These are phyloP conservation scores for Chrysomela aeneicollis DNA, from an alignment of 2,888 invertebrate species.

Conservation along the genomic window DNA sequence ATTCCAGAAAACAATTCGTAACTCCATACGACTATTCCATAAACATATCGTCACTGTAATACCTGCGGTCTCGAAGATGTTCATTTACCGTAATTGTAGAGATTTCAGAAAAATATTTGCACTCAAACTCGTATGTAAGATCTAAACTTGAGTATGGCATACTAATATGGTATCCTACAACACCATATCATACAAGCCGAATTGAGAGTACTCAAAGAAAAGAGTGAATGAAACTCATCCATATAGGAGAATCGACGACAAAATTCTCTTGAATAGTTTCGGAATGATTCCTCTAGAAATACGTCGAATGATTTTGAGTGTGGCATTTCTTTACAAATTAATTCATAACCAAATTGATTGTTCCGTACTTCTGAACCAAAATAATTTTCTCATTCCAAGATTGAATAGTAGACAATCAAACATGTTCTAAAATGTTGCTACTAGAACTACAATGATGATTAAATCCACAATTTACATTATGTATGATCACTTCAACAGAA, in stretches of 20 bases:
- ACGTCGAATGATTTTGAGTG: too few species aligned
- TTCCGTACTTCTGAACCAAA: too few species aligned
- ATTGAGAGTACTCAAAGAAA: conserved; percentile 22
- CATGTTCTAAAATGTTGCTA: conserved; percentile 1
- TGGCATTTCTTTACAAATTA: too few species aligned
- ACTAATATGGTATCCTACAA: conserved; percentile 27
- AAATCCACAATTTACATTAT: background rate
- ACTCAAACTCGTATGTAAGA: conserved; percentile 17
- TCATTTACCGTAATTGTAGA: too few species aligned
- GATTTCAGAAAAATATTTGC: conserved; percentile 6
- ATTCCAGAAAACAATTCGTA: background rate
- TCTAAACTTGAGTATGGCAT: conserved; percentile 30
- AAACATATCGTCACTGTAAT: conserved; percentile 19
- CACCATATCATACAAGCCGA: too few species aligned
- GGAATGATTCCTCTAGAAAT: too few species aligned
- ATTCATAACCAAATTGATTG: too few species aligned
- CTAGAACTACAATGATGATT: background rate
- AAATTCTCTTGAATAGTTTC: too few species aligned
- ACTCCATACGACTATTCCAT: background rate
- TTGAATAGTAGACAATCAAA: too few species aligned
- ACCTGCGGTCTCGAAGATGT: conserved; percentile 13
- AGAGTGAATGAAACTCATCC: background rate
- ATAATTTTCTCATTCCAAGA: too few species aligned
- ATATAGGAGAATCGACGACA: background rate
- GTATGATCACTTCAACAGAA: background rate